These are phyloP conservation scores for Scaptomyza reducta DNA, from an alignment of 2,888 invertebrate genomes.

Conservation along the genomic window DNA sequence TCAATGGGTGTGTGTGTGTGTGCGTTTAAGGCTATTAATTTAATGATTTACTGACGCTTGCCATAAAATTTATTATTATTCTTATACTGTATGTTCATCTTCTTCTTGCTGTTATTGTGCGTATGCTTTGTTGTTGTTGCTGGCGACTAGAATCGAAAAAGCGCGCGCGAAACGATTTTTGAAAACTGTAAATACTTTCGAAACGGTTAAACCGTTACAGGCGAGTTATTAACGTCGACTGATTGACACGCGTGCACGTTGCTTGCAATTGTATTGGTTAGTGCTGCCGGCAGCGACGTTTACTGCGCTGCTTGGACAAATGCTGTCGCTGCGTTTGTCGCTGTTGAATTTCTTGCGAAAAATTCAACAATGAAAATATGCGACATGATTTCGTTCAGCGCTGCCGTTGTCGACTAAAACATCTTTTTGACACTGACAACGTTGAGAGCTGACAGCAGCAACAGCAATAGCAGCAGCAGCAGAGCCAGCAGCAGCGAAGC, in stretches of 20 bases:
- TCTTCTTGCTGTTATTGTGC: constrained; percentile 15
- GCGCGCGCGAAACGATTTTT: constrained; percentile 29
- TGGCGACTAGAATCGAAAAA: constrained; percentile 45
- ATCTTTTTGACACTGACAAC: constrained; percentile 84
- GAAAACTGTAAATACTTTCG: constrained; percentile 20
- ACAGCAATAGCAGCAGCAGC: constrained; percentile 38
- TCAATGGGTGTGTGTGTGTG: constrained; percentile 17
- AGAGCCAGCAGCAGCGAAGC: constrained; percentile 16
- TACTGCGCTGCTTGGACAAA: constrained; percentile 36
- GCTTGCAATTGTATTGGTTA: constrained; percentile 46
- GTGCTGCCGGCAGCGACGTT: constrained; percentile 55
- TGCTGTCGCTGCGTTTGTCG: constrained; percentile 36
- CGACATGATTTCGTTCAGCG: constrained; percentile 83
- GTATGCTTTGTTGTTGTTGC: constrained; percentile 15
- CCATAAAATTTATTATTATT: constrained; percentile 69
- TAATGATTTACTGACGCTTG: constrained; percentile 78
- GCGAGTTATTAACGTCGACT: constrained; percentile 54
- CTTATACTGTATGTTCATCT: constrained; percentile 16
- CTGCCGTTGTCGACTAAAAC: constrained; percentile 84
- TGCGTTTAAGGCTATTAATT: constrained; percentile 69
- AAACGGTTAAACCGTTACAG: constrained; percentile 44
- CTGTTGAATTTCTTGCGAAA: constrained; percentile 68
- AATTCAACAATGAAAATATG: constrained; percentile 64
- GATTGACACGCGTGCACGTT: constrained; percentile 60
- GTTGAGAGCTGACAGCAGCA: constrained; percentile 81